Conservation (phyloP, 2,888 invertebrate genomes). For the Auanema sp. region DNA sequence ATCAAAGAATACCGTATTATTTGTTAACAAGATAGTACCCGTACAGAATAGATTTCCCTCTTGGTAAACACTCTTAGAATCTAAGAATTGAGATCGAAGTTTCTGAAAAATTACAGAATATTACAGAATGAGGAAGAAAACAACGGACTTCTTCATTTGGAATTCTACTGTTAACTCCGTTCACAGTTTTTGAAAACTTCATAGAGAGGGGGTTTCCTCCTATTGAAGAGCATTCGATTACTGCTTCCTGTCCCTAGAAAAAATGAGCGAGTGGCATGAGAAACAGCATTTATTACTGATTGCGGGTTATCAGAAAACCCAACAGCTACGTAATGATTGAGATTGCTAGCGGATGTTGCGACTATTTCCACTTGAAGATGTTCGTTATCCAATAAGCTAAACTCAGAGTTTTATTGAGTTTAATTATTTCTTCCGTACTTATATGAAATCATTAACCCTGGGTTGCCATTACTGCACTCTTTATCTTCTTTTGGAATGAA, state of each 20-base stretch:
- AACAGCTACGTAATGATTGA: conserved; percentile 36
- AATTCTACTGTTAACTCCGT: conserved; percentile 23
- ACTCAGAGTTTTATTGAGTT: background rate
- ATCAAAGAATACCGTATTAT: too few species aligned
- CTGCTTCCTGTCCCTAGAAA: conserved; percentile 32
- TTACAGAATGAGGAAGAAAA: background rate
- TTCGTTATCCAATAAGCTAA: conserved; percentile 10
- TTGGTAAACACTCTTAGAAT: conserved; percentile 6
- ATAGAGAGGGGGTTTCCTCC: conserved; percentile 26
- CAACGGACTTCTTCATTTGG: conserved; percentile 15
- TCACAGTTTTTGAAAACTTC: conserved; percentile 34
- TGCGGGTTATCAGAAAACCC: conserved; percentile 45
- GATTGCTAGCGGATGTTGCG: background rate
- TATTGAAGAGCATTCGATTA: conserved; percentile 40
- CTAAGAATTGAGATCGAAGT: too few species aligned
- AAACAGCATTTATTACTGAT: conserved; percentile 10
- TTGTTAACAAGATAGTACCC: conserved; percentile 20
- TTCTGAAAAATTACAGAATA: too few species aligned
- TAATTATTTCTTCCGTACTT: too few species aligned
- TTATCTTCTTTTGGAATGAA: conserved; percentile 14
- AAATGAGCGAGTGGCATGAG: too few species aligned
- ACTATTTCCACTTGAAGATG: conserved; percentile 11
- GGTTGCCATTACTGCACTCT: conserved; percentile 10
- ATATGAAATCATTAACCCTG: background rate
- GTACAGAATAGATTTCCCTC: conserved; percentile 32